Percentiles rank a stretch among this genome's conserved stretches.
These are phyloP conservation scores for Fragum fragum DNA, from an alignment of 2,888 invertebrate genomes.

Conservation along the genomic window DNA sequence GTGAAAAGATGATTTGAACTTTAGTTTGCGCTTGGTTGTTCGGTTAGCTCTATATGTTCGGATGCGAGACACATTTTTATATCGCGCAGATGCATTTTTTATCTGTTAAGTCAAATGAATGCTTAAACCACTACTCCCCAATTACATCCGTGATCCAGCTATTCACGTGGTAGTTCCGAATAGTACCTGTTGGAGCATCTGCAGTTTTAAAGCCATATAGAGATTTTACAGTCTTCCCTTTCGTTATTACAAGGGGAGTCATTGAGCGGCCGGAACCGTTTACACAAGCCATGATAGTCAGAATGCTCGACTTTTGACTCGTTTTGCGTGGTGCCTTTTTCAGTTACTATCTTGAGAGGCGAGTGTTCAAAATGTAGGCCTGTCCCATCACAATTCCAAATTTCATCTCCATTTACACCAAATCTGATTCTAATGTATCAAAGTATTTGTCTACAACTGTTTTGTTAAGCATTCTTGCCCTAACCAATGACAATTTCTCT, in stretches of 20 bases:
- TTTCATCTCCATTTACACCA: not conserved
- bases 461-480: slow-evolving; percentile 48
- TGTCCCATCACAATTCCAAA: slow-evolving; percentile 44
- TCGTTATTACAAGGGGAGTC: too few relatives aligned
- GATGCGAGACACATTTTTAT: not conserved
- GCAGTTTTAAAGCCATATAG: too few relatives aligned
- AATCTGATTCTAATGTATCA: slow-evolving; percentile 36
- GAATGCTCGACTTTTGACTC: too few relatives aligned
- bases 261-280: too few relatives aligned
- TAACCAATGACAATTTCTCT: slow-evolving; percentile 35
- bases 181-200: too few relatives aligned
- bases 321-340: slow-evolving; percentile 16
- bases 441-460: slow-evolving; percentile 22
- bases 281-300: too few relatives aligned
- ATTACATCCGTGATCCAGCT: too few relatives aligned
- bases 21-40: not conserved
- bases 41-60: not conserved
- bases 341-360: slow-evolving; percentile 32
- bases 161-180: too few relatives aligned
- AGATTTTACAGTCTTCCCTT: too few relatives aligned
- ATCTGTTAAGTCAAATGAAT: too few relatives aligned
- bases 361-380: slow-evolving; percentile 35
- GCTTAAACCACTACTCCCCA: too few relatives aligned
- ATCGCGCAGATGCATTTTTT: too few relatives aligned
- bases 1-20: not conserved